Percentiles rank a stretch among this genome's conserved stretches.
These are phyloP conservation scores for Drosophila leonis DNA, from an alignment of 2,888 invertebrate species.

Conservation along the genomic window DNA sequence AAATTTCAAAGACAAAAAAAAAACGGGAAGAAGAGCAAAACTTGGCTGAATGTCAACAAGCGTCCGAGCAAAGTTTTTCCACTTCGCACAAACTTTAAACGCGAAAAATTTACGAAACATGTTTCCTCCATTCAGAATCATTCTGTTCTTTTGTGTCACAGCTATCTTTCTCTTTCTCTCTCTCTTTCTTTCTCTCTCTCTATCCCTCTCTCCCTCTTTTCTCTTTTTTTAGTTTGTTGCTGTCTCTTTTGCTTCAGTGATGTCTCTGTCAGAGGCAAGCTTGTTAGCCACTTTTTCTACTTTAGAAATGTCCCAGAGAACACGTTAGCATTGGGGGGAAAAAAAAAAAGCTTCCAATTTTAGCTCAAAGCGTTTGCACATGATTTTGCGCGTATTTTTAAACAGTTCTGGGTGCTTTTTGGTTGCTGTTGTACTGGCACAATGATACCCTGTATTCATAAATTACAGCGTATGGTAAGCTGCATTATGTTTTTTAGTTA, in stretches of 20 bases:
- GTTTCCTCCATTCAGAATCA: not conserved
- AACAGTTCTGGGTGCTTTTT: slow-evolving; percentile 34
- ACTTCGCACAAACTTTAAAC: slow-evolving; percentile 53
- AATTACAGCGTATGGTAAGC: not conserved
- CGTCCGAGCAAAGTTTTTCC: slow-evolving; percentile 20
- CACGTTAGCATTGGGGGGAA: not conserved
- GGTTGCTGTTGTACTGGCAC: slow-evolving; percentile 4
- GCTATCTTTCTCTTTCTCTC: not conserved
- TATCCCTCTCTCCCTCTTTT: too few relatives aligned
- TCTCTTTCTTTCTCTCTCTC: too few relatives aligned
- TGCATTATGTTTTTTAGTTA: not conserved
- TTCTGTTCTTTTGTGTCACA: not conserved
- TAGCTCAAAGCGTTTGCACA: slow-evolving; percentile 62
- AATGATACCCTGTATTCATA: slow-evolving; percentile 4
- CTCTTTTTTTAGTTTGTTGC: not conserved
- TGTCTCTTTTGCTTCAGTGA: too few relatives aligned
- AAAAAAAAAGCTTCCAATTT: slow-evolving; percentile 50
- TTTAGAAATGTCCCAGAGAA: not conserved
- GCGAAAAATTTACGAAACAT: slow-evolving; percentile 15
- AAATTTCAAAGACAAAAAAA: slow-evolving; percentile 19
- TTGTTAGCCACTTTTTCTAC: slow-evolving; percentile 32
- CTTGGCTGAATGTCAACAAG: slow-evolving; percentile 34
- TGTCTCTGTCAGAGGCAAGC: too few relatives aligned
- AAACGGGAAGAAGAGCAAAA: slow-evolving; percentile 1
- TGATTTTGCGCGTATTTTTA: slow-evolving; percentile 59